These are phyloP conservation scores for Macrosoma leucophasiata DNA, from an alignment of 2,888 invertebrate species.

Conservation along the genomic window DNA sequence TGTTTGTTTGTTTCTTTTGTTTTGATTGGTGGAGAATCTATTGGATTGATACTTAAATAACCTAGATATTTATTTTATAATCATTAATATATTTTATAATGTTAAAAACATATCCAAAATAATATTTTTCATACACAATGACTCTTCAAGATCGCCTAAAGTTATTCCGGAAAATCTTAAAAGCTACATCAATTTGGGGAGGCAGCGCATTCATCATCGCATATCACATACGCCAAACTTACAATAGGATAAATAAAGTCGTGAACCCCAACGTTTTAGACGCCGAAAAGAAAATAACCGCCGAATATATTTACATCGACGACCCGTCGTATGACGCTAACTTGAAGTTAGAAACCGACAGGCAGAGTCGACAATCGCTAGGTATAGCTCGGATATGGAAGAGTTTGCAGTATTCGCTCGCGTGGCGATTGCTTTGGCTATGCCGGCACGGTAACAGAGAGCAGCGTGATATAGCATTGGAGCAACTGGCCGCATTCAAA, in stretches of 20 bases:
- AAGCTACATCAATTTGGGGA: conserved; percentile 39
- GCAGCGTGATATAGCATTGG: conserved; percentile 79
- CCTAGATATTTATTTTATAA: too few species aligned
- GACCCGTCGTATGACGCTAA: conserved; percentile 52
- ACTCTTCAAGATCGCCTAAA: conserved; percentile 47
- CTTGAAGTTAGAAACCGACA: conserved; percentile 43
- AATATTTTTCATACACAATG: too few species aligned
- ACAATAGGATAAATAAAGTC: conserved; percentile 40
- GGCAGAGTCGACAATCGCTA: conserved; percentile 39
- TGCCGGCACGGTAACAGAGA: conserved; percentile 78
- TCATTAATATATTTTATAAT: too few species aligned
- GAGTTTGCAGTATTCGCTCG: conserved; percentile 77
- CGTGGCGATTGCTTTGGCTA: conserved; percentile 79
- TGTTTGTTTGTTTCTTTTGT: too few species aligned
- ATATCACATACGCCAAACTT: conserved; percentile 49
- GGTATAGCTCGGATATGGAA: conserved; percentile 74
- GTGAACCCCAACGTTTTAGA: conserved; percentile 57
- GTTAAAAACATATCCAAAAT: too few species aligned
- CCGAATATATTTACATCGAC: conserved; percentile 67
- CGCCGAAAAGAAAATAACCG: conserved; percentile 52
- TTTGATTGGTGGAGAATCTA: too few species aligned
- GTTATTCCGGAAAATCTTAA: conserved; percentile 41
- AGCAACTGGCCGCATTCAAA: conserved; percentile 79
- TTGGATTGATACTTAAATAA: too few species aligned
- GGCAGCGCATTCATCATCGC: conserved; percentile 39